phyloP scores from a whole-genome alignment of 2,797 vertebrate species.

The Tokudaia muenninki region DNA sequence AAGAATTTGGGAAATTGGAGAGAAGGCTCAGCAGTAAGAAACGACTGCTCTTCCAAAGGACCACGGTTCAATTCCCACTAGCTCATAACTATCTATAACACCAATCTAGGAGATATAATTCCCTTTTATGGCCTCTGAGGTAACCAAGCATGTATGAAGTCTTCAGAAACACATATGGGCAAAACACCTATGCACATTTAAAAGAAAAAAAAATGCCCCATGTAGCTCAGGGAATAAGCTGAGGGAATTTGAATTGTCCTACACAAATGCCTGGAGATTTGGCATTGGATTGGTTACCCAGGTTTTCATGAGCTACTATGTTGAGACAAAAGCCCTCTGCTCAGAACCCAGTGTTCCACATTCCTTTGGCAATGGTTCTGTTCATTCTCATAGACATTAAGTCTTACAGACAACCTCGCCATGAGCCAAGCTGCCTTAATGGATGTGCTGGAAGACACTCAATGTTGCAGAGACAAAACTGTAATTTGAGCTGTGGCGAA shows the following conservation, averaged over 20 bases:
- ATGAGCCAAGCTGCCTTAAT: conserved; percentile 81
- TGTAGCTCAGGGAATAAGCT: not conserved
- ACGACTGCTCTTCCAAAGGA: not conserved
- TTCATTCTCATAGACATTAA: conserved; percentile 69
- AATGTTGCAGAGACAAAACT: conserved; percentile 78
- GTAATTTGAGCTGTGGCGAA: conserved; percentile 74
- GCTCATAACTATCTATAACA: not conserved
- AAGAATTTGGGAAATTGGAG: not conserved
- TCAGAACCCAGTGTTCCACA: conserved; percentile 70
- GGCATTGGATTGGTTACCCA: conserved; percentile 36
- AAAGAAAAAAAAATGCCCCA: not conserved
- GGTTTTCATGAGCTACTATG: conserved; percentile 37
- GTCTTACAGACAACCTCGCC: conserved; percentile 45
- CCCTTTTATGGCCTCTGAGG: not conserved
- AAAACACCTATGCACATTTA: not conserved
- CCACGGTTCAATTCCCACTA: not conserved
- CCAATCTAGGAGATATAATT: not conserved
- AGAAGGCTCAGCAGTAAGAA: not conserved
- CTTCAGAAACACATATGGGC: not conserved
- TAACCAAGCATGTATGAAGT: not conserved
- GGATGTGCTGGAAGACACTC: conserved; percentile 81
- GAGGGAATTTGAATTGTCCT: not conserved
- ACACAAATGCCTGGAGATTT: conserved; percentile 55
- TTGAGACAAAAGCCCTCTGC: conserved; percentile 22
- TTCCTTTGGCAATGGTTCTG: not conserved